Conservation (phyloP, 2,888 invertebrate genomes). For the Cantharis nigra region DNA sequence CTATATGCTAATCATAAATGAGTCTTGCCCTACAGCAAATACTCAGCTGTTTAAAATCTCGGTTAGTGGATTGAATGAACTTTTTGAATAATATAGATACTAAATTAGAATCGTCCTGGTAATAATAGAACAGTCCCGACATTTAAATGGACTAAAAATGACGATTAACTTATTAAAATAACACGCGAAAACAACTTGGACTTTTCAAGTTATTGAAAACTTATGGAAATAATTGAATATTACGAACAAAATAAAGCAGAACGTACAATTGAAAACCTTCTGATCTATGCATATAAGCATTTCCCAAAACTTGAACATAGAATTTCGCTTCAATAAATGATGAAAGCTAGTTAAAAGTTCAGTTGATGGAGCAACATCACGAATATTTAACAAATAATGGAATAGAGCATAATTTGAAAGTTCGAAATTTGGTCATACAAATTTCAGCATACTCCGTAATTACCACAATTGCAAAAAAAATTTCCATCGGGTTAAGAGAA, state of each 20-base stretch:
- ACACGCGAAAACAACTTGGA: not conserved
- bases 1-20: not conserved
- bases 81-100: not conserved
- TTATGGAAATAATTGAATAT: not conserved
- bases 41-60: not conserved
- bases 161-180: not conserved
- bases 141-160: not conserved
- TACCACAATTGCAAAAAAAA: not conserved
- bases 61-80: not conserved
- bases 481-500: not conserved
- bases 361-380: not conserved
- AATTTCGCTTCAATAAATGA: not conserved
- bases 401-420: not conserved
- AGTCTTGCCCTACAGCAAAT: not conserved
- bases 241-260: not conserved
- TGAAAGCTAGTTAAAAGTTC: not conserved
- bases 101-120: not conserved
- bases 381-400: not conserved
- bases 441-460: not conserved
- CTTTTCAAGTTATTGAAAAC: not conserved
- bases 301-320: not conserved
- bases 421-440: not conserved
- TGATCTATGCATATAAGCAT: not conserved
- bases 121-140: not conserved
- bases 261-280: not conserved